A percentile compares a stretch with the other conserved stretches of the same genome.
phyloP scores from a whole-genome alignment of 2,113 vertebrate genomes.

The Glaucidium brasilianum region DNA sequence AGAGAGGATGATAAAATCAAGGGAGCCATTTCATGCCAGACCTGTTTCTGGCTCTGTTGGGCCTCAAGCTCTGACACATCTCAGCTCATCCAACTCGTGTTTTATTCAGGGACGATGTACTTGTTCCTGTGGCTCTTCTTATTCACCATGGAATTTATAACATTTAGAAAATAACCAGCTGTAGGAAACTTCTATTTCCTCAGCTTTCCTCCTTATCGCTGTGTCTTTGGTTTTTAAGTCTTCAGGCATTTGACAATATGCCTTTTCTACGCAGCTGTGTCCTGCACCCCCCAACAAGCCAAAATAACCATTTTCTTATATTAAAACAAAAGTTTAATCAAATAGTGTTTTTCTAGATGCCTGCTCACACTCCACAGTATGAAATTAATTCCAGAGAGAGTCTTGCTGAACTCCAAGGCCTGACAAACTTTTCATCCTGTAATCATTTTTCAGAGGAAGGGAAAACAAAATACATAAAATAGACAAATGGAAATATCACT shows the following conservation, averaged over 20 bases:
- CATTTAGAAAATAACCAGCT: not conserved
- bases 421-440: slow-evolving; percentile 47
- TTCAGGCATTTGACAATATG: not conserved
- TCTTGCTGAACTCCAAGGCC: slow-evolving; percentile 41
- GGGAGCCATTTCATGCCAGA: not conserved
- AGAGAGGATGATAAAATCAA: not conserved
- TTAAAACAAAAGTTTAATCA: slow-evolving; percentile 33
- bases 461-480: slow-evolving; percentile 59
- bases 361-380: not conserved
- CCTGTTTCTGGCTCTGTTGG: not conserved
- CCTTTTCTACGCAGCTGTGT: not conserved
- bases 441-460: slow-evolving; percentile 59
- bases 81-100: not conserved
- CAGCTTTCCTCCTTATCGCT: not conserved
- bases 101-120: not conserved
- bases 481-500: slow-evolving; percentile 67
- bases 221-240: not conserved
- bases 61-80: not conserved
- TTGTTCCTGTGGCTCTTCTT: not conserved
- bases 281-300: not conserved
- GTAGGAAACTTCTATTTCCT: not conserved
- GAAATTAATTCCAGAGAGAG: slow-evolving; percentile 30
- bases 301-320: not conserved
- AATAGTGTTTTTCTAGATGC: not conserved
- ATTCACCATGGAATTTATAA: fast-evolving